phyloP scores from a whole-genome alignment of 2,797 vertebrate species.

The Pseudopleuronectes americanus region DNA sequence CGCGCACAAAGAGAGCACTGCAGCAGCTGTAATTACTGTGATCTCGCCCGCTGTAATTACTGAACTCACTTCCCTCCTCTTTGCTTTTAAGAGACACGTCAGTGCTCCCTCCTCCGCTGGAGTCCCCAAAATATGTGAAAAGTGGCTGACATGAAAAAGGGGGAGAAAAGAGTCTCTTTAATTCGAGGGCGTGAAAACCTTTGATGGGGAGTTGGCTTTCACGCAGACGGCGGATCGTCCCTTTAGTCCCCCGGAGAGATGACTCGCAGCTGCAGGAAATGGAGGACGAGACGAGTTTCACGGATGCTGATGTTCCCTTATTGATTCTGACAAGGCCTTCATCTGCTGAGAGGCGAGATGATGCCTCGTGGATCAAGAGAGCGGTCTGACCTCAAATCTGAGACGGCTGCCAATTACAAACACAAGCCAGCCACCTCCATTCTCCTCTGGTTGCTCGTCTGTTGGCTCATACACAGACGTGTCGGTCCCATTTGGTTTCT shows the following conservation, averaged over 20 bases:
- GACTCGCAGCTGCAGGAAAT: constrained; percentile 65
- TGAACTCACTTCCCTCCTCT: constrained; percentile 69
- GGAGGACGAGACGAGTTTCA: constrained; percentile 31
- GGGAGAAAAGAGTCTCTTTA: constrained; percentile 38
- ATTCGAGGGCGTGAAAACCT: constrained; percentile 31
- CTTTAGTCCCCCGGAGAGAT: constrained; percentile 17
- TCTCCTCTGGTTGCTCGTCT: constrained; percentile 50
- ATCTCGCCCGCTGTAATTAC: constrained; percentile 71
- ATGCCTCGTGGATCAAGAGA: constrained; percentile 18
- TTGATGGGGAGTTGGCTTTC: constrained; percentile 46
- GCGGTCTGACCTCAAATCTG: constrained; percentile 42
- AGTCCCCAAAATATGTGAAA: constrained; percentile 53
- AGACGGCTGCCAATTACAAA: constrained; percentile 53
- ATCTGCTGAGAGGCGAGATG: constrained; percentile 23
- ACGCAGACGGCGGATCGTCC: constrained; percentile 43
- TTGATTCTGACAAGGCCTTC: constrained; percentile 43
- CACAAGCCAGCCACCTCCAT: constrained; percentile 40
- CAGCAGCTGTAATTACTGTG: constrained; percentile 66
- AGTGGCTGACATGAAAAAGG: constrained; percentile 63
- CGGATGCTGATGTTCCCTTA: constrained; percentile 42
- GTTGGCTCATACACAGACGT: constrained; percentile 30
- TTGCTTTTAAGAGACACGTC: constrained; percentile 67
- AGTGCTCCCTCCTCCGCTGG: constrained; percentile 53
- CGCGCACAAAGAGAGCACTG: constrained; percentile 47
- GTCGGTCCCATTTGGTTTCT: constrained; percentile 30